A percentile compares a stretch with the other conserved stretches of the same genome.
Evolutionary conservation across 2,113 vertebrate species (phyloP).

Genomic region (Natator depressus): DNA sequence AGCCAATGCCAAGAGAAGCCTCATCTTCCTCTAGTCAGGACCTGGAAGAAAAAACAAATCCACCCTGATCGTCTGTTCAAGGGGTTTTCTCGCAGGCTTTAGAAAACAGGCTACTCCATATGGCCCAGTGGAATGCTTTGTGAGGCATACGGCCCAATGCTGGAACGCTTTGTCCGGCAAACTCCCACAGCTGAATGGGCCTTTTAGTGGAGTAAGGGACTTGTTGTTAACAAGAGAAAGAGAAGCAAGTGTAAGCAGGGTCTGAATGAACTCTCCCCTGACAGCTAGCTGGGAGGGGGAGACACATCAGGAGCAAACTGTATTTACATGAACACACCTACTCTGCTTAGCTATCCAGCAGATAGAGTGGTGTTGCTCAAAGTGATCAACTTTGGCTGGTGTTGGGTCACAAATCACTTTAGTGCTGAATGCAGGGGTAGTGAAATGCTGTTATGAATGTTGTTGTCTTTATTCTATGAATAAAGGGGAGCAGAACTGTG

Average conservation of each 20-base stretch:
- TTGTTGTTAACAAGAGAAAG: background rate
- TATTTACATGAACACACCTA: no score
- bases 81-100: background rate
- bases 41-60: background rate
- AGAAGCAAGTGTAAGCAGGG: background rate
- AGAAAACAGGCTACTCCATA: background rate
- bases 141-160: background rate
- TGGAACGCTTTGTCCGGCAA: background rate
- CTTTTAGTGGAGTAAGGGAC: background rate
- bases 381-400: no score
- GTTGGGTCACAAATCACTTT: no score
- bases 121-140: background rate
- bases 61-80: background rate
- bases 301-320: no score
- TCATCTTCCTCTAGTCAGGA: slow-evolving; percentile 43
- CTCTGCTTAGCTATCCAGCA: no score
- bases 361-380: no score
- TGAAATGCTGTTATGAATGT: no score
- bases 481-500: no score
- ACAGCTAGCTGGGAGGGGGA: no score
- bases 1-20: background rate
- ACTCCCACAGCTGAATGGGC: background rate
- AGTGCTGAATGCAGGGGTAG: no score
- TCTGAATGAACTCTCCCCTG: no score
- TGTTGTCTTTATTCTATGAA: no score